Evolutionary conservation across 2,888 invertebrate genomes (phyloP), one percentile per base, ranked within the genome.

Genomic region (Nasonia oneida): DNA sequence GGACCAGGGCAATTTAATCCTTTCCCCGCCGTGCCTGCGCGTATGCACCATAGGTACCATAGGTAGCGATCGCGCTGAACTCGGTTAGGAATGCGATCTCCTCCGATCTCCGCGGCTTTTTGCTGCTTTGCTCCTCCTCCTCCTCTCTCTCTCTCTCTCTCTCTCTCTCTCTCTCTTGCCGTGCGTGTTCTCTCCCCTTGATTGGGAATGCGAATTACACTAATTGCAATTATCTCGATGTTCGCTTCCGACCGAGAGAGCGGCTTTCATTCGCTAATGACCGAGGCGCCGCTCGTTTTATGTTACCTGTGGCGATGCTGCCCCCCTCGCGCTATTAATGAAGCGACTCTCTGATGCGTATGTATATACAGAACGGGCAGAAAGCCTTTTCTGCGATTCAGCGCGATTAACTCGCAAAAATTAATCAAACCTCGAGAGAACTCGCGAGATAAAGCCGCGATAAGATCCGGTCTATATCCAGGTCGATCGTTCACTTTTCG

Each of bases 131-230:
- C 23, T 23, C 23, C 23, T 23, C 23, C 57, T n/a, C n/a, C 57
- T 23, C 57, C 6, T n/a, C 53, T 18, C 42, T 12, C 8, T 47
- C 0, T 8, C 8, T 8, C 39, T 39, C 6, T 6, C 29, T 39
- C 39, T 39, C 15, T 4, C n/a, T 61, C 57, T 8, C 39, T 39
- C 6, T 6, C 29, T 39, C 39, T 39, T 23, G 23, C 23, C 23
- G 23, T 23, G 23, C 23, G 23, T 23, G 23, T 2, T 4, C n/a
- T 61, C 57, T 61, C n/a, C 57, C n/a, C 57, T 61, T 23, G 57
- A 61, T 61, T 61, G 57, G 57, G 57, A 61, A 61, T 61, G 57
- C 23, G 57, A 61, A 61, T 61, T 61, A 61, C 57, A n/a, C 57
- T 61, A 61, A 61, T 61, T 61, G 57, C 57, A 61, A n/a, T 61